Evolutionary conservation across 2,888 invertebrate species (phyloP).

Genomic region (Mythimna vitellina): DNA sequence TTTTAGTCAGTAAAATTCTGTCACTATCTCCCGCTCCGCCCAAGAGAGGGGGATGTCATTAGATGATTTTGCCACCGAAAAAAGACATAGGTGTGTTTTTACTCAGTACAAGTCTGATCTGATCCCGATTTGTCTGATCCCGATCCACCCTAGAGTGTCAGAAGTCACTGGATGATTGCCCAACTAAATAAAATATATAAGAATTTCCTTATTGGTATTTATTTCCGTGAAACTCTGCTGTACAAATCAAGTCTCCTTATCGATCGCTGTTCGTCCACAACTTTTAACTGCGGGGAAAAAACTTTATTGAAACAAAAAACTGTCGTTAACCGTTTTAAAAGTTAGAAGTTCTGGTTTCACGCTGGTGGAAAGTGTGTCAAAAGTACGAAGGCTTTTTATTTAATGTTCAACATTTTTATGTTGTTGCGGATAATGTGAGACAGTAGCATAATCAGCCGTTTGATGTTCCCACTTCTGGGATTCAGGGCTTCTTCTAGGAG

Average conservation of each 20-base stretch:
- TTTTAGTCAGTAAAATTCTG: no score
- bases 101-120: no score
- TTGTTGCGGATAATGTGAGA: not conserved
- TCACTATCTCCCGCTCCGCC: no score
- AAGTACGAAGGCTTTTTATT: conserved; percentile 17
- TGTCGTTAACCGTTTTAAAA: conserved; percentile 55
- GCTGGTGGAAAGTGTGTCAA: conserved; percentile 37
- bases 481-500: no score
- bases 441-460: not conserved
- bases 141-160: no score
- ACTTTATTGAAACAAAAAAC: conserved; percentile 40
- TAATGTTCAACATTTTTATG: conserved; percentile 9
- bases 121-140: no score
- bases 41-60: no score
- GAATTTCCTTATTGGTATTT: conserved; percentile 2
- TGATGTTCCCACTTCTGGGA: not conserved
- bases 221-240: not conserved
- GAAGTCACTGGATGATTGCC: no score
- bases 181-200: not conserved
- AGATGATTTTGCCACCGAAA: no score
- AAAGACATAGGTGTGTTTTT: no score
- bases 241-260: conserved; percentile 29
- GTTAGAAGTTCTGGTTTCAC: conserved; percentile 46
- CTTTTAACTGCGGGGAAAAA: conserved; percentile 37
- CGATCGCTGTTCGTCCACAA: conserved; percentile 13